Percentiles rank a stretch among this genome's conserved stretches.
Evolutionary conservation across 2,797 vertebrate genomes (phyloP).

Genomic region (Pseudochromis fuscus): DNA sequence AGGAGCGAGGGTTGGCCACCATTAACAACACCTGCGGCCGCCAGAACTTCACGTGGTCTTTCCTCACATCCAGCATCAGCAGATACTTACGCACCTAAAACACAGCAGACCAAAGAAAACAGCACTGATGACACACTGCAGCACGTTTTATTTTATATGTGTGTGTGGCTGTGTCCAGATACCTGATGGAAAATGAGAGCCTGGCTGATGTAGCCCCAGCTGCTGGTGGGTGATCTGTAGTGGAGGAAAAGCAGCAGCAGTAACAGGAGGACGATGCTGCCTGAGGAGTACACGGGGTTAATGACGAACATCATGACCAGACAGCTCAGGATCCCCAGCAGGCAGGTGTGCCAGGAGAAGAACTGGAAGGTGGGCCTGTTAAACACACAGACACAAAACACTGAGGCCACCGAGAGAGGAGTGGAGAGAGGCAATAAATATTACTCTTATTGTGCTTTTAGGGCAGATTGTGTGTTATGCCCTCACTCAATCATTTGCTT

Average conservation of each 20-base stretch:
- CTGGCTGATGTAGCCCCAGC: conserved; percentile 97
- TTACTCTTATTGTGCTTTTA: conserved; percentile 1
- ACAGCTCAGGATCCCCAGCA: conserved; percentile 92
- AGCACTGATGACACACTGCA: background rate
- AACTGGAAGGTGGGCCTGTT: conserved; percentile 90
- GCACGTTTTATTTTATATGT: background rate
- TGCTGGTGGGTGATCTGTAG: conserved; percentile 91
- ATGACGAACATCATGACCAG: conserved; percentile 97
- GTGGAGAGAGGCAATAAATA: conserved; percentile 2
- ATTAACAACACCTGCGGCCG: conserved; percentile 95
- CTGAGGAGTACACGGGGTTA: conserved; percentile 90
- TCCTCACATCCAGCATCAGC: conserved; percentile 95
- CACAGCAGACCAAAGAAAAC: background rate
- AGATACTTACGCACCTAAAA: conserved; percentile 95
- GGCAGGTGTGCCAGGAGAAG: conserved; percentile 94
- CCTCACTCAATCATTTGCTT: background rate
- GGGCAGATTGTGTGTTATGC: too few relatives aligned
- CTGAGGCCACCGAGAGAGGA: background rate
- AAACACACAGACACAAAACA: conserved; percentile 37
- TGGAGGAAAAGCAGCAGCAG: conserved; percentile 92
- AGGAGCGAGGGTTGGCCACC: conserved; percentile 95
- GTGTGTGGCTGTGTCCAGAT: conserved; percentile 8
- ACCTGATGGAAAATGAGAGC: conserved; percentile 96
- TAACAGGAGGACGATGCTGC: conserved; percentile 90
- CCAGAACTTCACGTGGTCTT: conserved; percentile 99